Conservation (phyloP, 2,113 vertebrate genomes). For the Erythrocebus patas region DNA sequence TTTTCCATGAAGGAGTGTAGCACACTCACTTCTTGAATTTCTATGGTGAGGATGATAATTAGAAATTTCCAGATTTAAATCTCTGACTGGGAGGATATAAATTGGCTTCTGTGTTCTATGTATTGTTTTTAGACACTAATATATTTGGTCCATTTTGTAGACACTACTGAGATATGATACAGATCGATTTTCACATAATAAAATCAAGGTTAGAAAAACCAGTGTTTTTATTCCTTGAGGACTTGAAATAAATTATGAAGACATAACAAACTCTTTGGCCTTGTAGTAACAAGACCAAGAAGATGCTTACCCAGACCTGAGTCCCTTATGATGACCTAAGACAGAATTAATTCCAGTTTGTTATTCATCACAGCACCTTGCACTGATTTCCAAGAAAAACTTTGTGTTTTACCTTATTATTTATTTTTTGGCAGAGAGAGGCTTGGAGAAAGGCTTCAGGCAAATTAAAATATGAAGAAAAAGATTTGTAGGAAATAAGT, state of each 20-base stretch:
- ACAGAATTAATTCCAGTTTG: background rate
- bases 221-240: background rate
- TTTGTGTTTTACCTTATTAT: background rate
- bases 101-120: background rate
- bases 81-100: background rate
- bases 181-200: background rate
- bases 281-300: background rate
- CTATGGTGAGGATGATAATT: background rate
- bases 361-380: background rate
- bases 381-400: background rate
- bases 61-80: background rate
- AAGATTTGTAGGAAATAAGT: background rate
- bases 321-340: background rate
- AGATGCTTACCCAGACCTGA: background rate
- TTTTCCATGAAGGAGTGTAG: background rate
- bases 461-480: conserved; percentile 11
- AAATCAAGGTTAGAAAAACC: background rate
- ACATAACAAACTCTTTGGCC: background rate
- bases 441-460: background rate
- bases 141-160: background rate
- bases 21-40: background rate
- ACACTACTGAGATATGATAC: background rate
- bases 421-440: background rate
- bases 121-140: background rate
- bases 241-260: background rate